Base-by-base conservation (phyloP, 92 coral and sea anemone genomes). In the Epizoanthus fatuus region DNA sequence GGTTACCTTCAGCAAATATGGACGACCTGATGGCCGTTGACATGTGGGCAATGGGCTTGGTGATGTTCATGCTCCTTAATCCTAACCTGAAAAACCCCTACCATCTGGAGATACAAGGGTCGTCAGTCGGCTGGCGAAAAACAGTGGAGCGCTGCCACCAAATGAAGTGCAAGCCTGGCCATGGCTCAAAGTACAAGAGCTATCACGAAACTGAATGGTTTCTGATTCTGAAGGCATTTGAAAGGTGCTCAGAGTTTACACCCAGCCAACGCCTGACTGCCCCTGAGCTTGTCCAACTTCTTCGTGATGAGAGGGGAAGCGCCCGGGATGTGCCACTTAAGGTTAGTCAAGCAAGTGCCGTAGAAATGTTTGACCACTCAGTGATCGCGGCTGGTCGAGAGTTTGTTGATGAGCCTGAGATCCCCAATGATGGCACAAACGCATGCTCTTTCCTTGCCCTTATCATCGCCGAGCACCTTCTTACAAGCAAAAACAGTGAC, bases 341-440 rank as follows among this genome's bases (percentile, higher is more conserved):
- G 58, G 92, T 85, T 14, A 90, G 94, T 69, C 96, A 90, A 80
- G 85, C 92, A 37, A 87, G 90, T 44, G 79, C 89, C 16, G 82
- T 91, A 0, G 84, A 73, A 45, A 39, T 29, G 17, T 80, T 52
- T 52, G 87, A 90, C 74, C 65, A 15, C 8, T 4, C 29, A 37
- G 6, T 51, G 9, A 59, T 39, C 8, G 70, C 53, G 10, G 70
- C 68, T 76, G 69, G 53, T 39, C 14, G 57, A 3, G 15, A 1
- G 49, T 54, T 64, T 81, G 76, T 69, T 52, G 91, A 86, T 20
- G 72, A 17, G 38, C 88, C 77, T 15, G 84, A 65, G 65, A 81
- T 69, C 49, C 63, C 69, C 35, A 39, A 68, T 11, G 95, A 93
- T 76, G 93, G 89, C 3, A 86, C 94, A 58, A 93, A 90, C 65